phyloP scores from a whole-genome alignment of 2,113 vertebrate genomes.

The Lagopus muta region DNA sequence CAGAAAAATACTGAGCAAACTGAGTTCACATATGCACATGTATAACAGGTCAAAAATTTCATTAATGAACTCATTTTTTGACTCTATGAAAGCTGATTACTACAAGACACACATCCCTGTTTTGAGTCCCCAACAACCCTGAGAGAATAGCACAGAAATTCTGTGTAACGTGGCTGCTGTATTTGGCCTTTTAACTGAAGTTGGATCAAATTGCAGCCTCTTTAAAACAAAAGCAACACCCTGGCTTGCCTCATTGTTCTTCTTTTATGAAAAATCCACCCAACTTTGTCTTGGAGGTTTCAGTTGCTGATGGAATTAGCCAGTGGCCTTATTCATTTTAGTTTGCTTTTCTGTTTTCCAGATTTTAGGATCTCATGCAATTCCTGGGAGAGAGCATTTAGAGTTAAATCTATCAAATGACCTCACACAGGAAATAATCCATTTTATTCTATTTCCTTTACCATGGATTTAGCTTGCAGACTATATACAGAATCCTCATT shows the following conservation, averaged over 20 bases:
- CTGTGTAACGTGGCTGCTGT: background rate
- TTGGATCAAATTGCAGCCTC: background rate
- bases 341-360: background rate
- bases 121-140: background rate
- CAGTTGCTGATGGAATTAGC: background rate
- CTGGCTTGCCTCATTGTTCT: background rate
- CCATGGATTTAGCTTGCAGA: background rate
- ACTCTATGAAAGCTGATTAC: background rate
- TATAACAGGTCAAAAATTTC: background rate
- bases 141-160: background rate
- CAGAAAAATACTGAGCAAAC: background rate
- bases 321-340: background rate
- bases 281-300: background rate
- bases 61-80: background rate
- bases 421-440: conserved; percentile 47
- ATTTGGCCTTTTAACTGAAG: background rate
- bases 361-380: background rate
- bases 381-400: conserved; percentile 25
- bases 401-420: conserved; percentile 23
- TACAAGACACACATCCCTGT: background rate
- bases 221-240: background rate
- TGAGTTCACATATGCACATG: background rate
- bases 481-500: conserved; percentile 29
- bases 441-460: conserved; percentile 48
- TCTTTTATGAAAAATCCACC: background rate